phyloP scores from a whole-genome alignment of 23 tunicate genomes.

The Halocynthia aurantium region DNA sequence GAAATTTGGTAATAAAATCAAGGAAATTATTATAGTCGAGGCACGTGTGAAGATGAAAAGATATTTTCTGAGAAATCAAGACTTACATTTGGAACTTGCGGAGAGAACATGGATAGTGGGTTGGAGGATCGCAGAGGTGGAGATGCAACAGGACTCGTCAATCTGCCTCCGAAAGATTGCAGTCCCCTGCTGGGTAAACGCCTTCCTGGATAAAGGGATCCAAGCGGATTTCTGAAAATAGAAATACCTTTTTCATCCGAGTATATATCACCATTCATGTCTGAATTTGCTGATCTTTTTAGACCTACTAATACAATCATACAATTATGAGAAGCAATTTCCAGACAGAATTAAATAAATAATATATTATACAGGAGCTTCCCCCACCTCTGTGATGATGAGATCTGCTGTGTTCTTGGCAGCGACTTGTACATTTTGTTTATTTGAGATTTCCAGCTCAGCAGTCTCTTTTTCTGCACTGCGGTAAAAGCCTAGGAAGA shows the following conservation, averaged over 20 bases:
- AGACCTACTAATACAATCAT: no score
- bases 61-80: no score
- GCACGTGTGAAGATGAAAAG: no score
- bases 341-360: no score
- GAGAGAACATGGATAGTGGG: conserved; percentile 4
- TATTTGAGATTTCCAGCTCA: conserved; percentile 67
- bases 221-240: conserved; percentile 6
- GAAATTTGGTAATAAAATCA: neutral
- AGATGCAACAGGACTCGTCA: conserved; percentile 20
- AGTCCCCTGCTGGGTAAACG: conserved; percentile 13
- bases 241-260: no score
- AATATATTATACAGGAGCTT: no score
- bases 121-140: conserved; percentile 12
- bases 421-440: conserved; percentile 62
- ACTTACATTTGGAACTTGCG: neutral
- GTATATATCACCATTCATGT: no score
- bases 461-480: conserved; percentile 61
- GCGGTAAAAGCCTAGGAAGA: conserved; percentile 66
- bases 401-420: conserved; percentile 50
- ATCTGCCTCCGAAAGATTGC: conserved; percentile 17
- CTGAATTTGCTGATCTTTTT: no score
- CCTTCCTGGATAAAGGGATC: conserved; percentile 3
- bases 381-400: conserved; percentile 38
- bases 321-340: no score
- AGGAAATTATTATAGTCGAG: neutral